A percentile compares a stretch with the other conserved stretches of the same genome.
phyloP scores from a whole-genome alignment of 2,888 invertebrate species.

The Andrena camellia region DNA sequence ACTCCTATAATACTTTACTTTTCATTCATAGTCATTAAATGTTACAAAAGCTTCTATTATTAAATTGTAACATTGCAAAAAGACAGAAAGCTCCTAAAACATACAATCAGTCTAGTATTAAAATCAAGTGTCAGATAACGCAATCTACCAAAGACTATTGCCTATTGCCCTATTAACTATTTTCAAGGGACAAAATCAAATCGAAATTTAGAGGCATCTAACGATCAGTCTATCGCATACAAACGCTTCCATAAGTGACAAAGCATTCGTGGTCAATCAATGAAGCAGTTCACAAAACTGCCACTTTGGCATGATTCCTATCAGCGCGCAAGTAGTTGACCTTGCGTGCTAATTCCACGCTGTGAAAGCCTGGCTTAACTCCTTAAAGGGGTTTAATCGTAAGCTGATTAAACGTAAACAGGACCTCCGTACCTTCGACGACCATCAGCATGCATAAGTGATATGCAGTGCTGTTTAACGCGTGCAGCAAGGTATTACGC shows the following conservation, averaged over 20 bases:
- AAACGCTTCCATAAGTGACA: background rate
- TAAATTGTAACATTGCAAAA: no score
- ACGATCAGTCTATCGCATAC: background rate
- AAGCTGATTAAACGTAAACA: slow-evolving; percentile 71
- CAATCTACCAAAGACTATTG: no score
- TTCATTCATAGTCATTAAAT: no score
- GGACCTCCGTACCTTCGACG: slow-evolving; percentile 57
- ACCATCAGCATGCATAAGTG: slow-evolving; percentile 51
- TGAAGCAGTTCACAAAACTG: slow-evolving; percentile 48
- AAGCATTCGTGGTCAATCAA: background rate
- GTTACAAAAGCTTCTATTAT: no score
- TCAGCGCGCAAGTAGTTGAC: slow-evolving; percentile 61
- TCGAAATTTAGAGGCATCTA: background rate
- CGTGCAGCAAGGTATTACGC: background rate
- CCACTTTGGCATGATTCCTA: slow-evolving; percentile 57
- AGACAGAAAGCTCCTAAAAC: no score
- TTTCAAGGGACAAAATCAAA: background rate
- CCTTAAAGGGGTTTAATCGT: slow-evolving; percentile 73
- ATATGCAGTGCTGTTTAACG: slow-evolving; percentile 13
- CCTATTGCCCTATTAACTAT: no score
- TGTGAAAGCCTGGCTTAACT: slow-evolving; percentile 67
- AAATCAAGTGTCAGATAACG: no score
- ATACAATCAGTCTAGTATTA: no score
- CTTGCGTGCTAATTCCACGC: slow-evolving; percentile 67
- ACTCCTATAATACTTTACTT: no score